phyloP scores from a whole-genome alignment of 2,888 invertebrate genomes.

The Cinara cedri region DNA sequence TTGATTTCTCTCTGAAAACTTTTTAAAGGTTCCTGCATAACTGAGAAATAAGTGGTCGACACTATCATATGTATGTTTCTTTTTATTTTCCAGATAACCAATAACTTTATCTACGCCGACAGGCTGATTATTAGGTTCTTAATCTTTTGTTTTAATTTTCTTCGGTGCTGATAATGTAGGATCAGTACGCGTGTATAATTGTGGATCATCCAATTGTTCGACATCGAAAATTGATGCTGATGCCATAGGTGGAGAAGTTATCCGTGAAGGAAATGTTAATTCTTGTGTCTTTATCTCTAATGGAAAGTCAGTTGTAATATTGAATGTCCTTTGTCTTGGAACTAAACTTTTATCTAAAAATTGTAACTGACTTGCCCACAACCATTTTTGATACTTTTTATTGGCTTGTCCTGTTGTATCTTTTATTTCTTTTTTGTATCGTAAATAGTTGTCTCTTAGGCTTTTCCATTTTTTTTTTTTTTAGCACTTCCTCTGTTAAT shows the following conservation, averaged over 20 bases:
- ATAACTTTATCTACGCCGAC: background rate
- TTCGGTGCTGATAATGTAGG: conserved; percentile 24
- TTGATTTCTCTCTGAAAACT: conserved; percentile 35
- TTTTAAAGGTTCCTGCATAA: conserved; percentile 33
- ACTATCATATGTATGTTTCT: conserved; percentile 6
- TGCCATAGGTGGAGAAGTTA: conserved; percentile 22
- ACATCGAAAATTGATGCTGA: conserved; percentile 16
- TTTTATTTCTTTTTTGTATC: conserved; percentile 37
- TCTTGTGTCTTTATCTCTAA: conserved; percentile 29
- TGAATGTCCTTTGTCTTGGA: conserved; percentile 29
- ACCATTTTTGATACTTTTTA: conserved; percentile 26
- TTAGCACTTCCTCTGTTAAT: background rate
- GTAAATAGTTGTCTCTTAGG: conserved; percentile 35
- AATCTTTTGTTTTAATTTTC: conserved; percentile 14
- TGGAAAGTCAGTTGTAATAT: conserved; percentile 24
- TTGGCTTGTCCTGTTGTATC: conserved; percentile 27
- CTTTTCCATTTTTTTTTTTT: conserved; percentile 36
- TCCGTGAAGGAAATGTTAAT: conserved; percentile 16
- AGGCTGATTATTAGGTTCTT: conserved; percentile 17
- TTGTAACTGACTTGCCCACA: conserved; percentile 31
- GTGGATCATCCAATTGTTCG: conserved; percentile 20
- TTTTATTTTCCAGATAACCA: conserved; percentile 13
- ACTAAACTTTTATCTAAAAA: conserved; percentile 34
- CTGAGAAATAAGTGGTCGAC: conserved; percentile 30
- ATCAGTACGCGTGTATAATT: conserved; percentile 5